These are phyloP conservation scores for Apistogramma diplotaenia DNA, from an alignment of 2,113 vertebrate species.

Conservation along the genomic window DNA sequence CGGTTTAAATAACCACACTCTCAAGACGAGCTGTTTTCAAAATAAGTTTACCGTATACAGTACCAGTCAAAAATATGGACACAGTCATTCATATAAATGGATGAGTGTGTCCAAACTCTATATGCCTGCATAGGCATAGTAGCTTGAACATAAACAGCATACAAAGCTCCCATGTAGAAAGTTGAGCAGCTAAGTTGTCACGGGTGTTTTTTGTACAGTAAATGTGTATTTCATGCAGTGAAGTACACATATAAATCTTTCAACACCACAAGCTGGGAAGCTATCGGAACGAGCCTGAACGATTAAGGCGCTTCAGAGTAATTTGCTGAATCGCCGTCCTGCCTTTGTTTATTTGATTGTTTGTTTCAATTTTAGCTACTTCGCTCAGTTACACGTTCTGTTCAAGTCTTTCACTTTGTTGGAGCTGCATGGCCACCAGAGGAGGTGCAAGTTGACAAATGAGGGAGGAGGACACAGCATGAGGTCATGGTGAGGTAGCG, in stretches of 20 bases:
- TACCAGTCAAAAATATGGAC: too few relatives aligned
- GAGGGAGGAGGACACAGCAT: conserved; percentile 70
- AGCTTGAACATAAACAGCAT: neutral
- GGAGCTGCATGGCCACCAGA: conserved; percentile 42
- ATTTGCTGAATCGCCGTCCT: conserved; percentile 43
- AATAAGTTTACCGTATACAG: neutral
- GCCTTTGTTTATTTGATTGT: conserved; percentile 28
- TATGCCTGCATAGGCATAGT: neutral
- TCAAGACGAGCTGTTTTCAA: neutral
- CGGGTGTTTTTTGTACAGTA: neutral
- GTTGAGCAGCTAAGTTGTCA: neutral
- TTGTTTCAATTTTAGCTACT: conserved; percentile 5
- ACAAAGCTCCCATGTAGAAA: neutral
- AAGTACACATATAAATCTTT: conserved; percentile 33
- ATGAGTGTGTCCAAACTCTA: neutral
- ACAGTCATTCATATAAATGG: too few relatives aligned
- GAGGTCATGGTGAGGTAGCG: conserved; percentile 71
- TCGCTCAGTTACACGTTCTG: conserved; percentile 23
- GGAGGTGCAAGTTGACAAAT: conserved; percentile 66
- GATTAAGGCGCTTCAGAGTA: conserved; percentile 6
- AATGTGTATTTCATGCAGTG: neutral
- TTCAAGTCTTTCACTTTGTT: conserved; percentile 32
- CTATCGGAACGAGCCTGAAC: neutral
- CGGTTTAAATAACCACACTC: neutral
- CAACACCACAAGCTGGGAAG: conserved; percentile 6